These are phyloP conservation scores for Macrophya annulata DNA, from an alignment of 2,888 invertebrate species.

Conservation along the genomic window DNA sequence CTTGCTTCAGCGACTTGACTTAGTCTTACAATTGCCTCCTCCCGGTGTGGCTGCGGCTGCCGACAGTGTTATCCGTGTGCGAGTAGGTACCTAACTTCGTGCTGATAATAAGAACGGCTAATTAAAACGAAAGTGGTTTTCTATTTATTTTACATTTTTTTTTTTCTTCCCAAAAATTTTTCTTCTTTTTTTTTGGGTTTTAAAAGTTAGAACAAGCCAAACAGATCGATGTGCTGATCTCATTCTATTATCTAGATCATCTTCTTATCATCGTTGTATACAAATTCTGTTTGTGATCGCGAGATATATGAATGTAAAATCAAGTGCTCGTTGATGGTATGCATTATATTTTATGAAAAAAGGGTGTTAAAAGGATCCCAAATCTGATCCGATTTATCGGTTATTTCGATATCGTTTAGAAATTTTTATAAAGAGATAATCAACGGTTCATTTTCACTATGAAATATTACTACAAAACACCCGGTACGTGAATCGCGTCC, in stretches of 20 bases:
- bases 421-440: neutral
- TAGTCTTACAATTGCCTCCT: slow-evolving; percentile 55
- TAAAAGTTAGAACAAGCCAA: neutral
- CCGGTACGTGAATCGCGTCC: slow-evolving; percentile 47
- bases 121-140: slow-evolving; percentile 12
- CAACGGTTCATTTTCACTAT: slow-evolving; percentile 14
- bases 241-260: neutral
- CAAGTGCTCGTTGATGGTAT: neutral
- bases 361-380: neutral
- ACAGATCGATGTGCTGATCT: neutral
- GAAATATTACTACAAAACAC: slow-evolving; percentile 55
- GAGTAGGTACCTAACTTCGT: neutral
- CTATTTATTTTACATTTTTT: neutral
- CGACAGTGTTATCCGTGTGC: slow-evolving; percentile 13
- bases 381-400: neutral
- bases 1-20: slow-evolving; percentile 48
- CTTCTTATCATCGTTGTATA: neutral
- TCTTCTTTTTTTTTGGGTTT: neutral
- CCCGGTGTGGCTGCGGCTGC: slow-evolving; percentile 54
- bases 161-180: neutral
- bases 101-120: too few species aligned
- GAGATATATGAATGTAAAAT: neutral
- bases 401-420: too few species aligned
- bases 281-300: neutral
- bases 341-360: neutral